These are phyloP conservation scores for Metacarcinus magister DNA, from an alignment of 2,888 invertebrate genomes.

Conservation along the genomic window DNA sequence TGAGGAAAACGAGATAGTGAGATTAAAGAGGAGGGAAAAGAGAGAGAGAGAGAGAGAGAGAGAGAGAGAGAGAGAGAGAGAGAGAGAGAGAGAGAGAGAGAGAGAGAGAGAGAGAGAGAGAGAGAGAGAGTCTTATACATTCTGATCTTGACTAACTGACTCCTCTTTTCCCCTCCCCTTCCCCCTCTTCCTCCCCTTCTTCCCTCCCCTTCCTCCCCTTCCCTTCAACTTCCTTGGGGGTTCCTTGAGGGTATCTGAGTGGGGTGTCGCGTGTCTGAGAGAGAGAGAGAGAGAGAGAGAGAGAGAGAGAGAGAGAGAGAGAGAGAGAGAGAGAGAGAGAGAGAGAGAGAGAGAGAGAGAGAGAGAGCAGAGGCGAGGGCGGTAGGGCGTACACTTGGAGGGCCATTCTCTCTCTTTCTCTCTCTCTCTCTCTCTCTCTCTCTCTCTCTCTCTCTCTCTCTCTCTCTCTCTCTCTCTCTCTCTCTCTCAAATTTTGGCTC, in stretches of 20 bases:
- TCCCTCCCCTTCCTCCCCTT: background rate
- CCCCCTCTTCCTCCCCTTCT: background rate
- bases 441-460: conserved; percentile 52
- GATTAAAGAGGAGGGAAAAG: background rate
- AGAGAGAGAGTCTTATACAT: background rate
- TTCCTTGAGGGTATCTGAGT: background rate
- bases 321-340: background rate
- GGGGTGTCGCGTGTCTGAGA: background rate
- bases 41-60: background rate
- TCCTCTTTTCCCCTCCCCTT: background rate
- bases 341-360: background rate
- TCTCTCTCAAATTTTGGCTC: background rate
- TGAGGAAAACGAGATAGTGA: too few species aligned
- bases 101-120: conserved; percentile 26
- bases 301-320: background rate
- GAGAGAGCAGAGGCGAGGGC: background rate
- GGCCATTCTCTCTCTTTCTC: background rate
- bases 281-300: background rate
- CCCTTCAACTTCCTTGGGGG: background rate
- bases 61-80: background rate
- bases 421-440: conserved; percentile 31
- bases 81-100: conserved; percentile 22
- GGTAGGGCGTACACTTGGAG: background rate
- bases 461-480: conserved; percentile 47
- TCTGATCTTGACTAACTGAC: background rate